phyloP scores from a whole-genome alignment of 2,797 vertebrate genomes.

The Rhodeus uyekii region DNA sequence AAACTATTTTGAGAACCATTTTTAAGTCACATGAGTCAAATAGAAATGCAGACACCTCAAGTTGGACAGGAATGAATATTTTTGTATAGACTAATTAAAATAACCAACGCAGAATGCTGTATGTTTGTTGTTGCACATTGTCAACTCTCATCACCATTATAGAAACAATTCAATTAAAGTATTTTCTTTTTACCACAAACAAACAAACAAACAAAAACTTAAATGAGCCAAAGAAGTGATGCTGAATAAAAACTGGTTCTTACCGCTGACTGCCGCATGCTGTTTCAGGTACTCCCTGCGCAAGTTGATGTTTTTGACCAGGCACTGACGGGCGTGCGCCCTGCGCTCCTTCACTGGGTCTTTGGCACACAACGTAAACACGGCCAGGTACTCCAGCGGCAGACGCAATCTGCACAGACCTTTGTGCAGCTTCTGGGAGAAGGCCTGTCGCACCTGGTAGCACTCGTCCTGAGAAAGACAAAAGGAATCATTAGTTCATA shows the following conservation, averaged over 20 bases:
- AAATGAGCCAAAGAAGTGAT: neutral
- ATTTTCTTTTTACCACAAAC: neutral
- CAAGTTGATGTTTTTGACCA: slow-evolving; percentile 97
- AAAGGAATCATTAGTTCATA: neutral
- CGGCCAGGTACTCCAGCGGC: slow-evolving; percentile 95
- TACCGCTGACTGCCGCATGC: slow-evolving; percentile 95
- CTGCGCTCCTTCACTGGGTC: slow-evolving; percentile 95
- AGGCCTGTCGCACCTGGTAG: slow-evolving; percentile 97
- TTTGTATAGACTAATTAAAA: neutral
- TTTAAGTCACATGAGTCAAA: no score
- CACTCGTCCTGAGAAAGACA: slow-evolving; percentile 86
- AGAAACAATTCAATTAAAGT: no score
- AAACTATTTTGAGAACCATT: neutral
- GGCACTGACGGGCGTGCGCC: slow-evolving; percentile 95
- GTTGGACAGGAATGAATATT: neutral
- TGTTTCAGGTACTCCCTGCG: slow-evolving; percentile 97
- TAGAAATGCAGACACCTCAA: neutral
- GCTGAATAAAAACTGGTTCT: slow-evolving; percentile 52
- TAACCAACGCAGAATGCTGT: no score
- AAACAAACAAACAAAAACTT: no score
- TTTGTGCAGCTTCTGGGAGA: slow-evolving; percentile 96
- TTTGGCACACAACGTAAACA: slow-evolving; percentile 96
- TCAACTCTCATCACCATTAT: no score
- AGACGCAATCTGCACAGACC: slow-evolving; percentile 92
- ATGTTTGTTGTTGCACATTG: no score